Percentiles rank a stretch among this genome's conserved stretches.
Conservation (phyloP, 1,140 invertebrate genomes). For the Chironomus striatipennis region DNA sequence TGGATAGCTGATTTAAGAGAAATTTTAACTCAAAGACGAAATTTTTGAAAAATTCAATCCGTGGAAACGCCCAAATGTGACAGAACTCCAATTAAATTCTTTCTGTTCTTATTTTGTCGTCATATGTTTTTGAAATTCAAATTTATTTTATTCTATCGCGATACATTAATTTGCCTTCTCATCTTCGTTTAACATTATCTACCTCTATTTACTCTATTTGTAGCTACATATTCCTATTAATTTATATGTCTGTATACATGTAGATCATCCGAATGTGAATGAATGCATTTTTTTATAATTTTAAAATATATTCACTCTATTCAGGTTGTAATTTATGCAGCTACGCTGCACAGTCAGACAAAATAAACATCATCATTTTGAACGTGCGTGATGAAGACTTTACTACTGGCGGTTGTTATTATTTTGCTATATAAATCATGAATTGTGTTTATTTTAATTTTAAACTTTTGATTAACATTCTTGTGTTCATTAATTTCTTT, state of each 20-base stretch:
- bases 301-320: neutral
- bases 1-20: too few species aligned
- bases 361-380: neutral
- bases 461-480: neutral
- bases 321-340: neutral
- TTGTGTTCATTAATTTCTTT: neutral
- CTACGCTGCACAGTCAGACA: neutral
- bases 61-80: neutral
- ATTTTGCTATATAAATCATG: neutral
- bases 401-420: neutral
- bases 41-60: too few species aligned
- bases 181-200: neutral
- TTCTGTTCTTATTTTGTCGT: neutral
- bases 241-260: neutral
- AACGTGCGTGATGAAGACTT: conserved; percentile 6
- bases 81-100: neutral
- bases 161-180: conserved; percentile 5
- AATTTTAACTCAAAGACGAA: too few species aligned
- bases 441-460: conserved; percentile 1
- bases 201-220: too few species aligned
- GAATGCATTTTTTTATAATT: neutral
- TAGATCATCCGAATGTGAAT: neutral
- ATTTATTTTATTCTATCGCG: too few species aligned
- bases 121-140: neutral
- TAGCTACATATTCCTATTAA: neutral